phyloP scores from a whole-genome alignment of 2,888 invertebrate species.

The Drosophila seclusa region DNA sequence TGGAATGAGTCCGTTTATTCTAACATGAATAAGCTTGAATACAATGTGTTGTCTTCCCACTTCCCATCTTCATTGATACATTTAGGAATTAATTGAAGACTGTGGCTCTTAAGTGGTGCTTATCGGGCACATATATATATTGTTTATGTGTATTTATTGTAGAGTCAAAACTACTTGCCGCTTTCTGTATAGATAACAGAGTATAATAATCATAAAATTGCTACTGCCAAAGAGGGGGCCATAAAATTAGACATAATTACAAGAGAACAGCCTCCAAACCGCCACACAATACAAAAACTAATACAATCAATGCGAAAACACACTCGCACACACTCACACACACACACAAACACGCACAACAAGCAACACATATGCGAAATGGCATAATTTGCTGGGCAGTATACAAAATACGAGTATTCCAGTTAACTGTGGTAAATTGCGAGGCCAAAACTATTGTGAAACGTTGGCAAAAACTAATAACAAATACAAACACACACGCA shows the following conservation, averaged over 20 bases:
- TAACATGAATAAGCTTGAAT: background rate
- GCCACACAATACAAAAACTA: constrained; percentile 24
- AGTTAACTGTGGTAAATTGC: constrained; percentile 49
- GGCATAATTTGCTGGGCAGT: constrained; percentile 71
- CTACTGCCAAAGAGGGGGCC: constrained; percentile 28
- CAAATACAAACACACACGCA: constrained; percentile 38
- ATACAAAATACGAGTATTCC: constrained; percentile 55
- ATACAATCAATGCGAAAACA: constrained; percentile 45
- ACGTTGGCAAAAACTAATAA: constrained; percentile 61
- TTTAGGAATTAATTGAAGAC: background rate
- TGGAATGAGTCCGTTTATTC: background rate
- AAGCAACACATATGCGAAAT: constrained; percentile 49
- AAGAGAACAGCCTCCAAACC: constrained; percentile 45
- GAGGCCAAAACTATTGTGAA: constrained; percentile 55
- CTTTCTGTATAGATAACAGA: background rate
- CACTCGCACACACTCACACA: constrained; percentile 17
- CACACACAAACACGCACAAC: constrained; percentile 12
- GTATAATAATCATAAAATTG: constrained; percentile 42
- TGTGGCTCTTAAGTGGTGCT: background rate
- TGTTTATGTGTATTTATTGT: background rate
- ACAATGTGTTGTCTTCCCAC: background rate
- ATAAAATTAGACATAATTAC: constrained; percentile 79
- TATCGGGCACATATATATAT: background rate
- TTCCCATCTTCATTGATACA: background rate
- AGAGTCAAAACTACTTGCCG: background rate